Evolutionary conservation across 1,140 invertebrate species (phyloP).

Genomic region (Pseudomyrmex dendroicus): DNA sequence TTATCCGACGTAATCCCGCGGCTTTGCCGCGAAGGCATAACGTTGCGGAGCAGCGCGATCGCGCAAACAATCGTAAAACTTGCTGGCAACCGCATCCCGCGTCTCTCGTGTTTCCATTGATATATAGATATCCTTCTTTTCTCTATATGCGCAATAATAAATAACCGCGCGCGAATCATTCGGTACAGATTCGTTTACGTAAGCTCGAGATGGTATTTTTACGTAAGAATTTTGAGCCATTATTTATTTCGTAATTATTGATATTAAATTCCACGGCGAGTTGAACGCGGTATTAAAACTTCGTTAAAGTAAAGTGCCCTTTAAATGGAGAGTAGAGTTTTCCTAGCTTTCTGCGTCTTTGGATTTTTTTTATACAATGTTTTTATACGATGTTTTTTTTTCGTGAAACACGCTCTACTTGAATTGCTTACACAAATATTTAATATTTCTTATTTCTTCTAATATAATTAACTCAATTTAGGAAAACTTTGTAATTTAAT

Average conservation of each 20-base stretch:
- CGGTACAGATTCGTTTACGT: slow-evolving; percentile 2
- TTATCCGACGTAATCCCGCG: slow-evolving; percentile 22
- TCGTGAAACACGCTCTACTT: no score
- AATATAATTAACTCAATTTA: no score
- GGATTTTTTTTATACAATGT: not conserved
- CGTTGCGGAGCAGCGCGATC: not conserved
- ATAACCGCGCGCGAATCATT: not conserved
- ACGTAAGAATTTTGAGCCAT: slow-evolving; percentile 36
- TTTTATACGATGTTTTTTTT: not conserved
- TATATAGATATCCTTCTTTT: not conserved
- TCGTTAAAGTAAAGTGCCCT: slow-evolving; percentile 10
- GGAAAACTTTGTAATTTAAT: no score
- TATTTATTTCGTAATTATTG: slow-evolving; percentile 46
- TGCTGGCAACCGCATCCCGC: slow-evolving; percentile 15
- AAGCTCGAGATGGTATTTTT: slow-evolving; percentile 20
- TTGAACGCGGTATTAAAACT: slow-evolving; percentile 32
- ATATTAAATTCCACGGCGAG: slow-evolving; percentile 50
- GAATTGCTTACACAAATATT: no score
- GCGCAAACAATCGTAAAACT: slow-evolving; percentile 22
- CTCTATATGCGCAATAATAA: no score
- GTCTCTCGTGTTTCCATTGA: slow-evolving; percentile 25
- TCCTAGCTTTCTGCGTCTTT: slow-evolving; percentile 1
- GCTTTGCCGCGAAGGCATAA: slow-evolving; percentile 18
- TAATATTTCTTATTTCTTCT: no score
- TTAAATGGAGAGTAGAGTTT: slow-evolving; percentile 47